Percentiles rank a stretch among this genome's conserved stretches.
These are phyloP conservation scores for Chrosomus eos DNA, from an alignment of 2,797 vertebrate species.

Conservation along the genomic window DNA sequence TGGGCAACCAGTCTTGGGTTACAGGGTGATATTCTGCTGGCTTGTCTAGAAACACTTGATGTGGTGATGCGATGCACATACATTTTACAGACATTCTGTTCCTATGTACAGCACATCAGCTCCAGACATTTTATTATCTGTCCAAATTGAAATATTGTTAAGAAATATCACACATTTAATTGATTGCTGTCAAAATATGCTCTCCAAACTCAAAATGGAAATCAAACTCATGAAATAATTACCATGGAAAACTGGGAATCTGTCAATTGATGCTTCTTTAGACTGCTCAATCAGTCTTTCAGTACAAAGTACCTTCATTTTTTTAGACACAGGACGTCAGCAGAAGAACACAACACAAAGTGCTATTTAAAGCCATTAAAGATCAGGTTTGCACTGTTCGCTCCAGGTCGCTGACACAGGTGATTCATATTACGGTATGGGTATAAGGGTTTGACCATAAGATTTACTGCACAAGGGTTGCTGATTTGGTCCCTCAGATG, in stretches of 20 bases:
- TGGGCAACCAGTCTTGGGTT: too few species aligned
- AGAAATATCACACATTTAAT: background rate
- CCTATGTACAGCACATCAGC: background rate
- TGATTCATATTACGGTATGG: conserved; percentile 52
- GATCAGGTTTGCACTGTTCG: conserved; percentile 49
- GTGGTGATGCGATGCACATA: background rate
- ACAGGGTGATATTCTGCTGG: too few species aligned
- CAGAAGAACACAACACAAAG: conserved; percentile 50
- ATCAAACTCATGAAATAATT: too few species aligned
- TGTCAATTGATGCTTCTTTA: conserved; percentile 21
- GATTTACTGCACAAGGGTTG: conserved; percentile 27
- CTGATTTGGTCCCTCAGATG: conserved; percentile 39
- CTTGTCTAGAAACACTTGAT: background rate
- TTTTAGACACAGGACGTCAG: conserved; percentile 46
- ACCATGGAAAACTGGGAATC: conserved; percentile 18
- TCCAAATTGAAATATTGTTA: background rate
- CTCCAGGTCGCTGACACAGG: conserved; percentile 46
- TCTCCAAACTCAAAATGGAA: background rate
- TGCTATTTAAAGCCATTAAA: conserved; percentile 54
- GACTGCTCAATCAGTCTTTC: conserved; percentile 29
- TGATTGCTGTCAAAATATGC: background rate
- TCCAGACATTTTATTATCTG: background rate
- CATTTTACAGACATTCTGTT: background rate
- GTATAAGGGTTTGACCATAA: conserved; percentile 36
- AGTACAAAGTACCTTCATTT: conserved; percentile 42